A percentile compares a stretch with the other conserved stretches of the same genome.
Conservation (phyloP, 2,113 vertebrate species). For the Oryzias melastigma region DNA sequence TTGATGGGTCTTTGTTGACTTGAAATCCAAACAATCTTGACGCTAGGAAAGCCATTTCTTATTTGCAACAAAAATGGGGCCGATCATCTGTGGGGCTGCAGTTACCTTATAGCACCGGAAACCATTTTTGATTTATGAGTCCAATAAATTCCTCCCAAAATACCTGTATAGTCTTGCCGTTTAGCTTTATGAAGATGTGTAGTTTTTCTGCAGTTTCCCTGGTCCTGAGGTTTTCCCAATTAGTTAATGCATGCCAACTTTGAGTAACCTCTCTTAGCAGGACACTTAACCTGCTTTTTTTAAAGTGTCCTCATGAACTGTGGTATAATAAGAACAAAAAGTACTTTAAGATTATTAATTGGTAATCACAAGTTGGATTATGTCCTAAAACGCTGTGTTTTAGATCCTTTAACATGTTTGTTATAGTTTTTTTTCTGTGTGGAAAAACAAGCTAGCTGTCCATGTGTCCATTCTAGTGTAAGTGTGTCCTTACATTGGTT, state of each 20-base stretch:
- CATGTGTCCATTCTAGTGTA: neutral
- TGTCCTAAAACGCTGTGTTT: too few relatives aligned
- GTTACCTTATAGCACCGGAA: too few relatives aligned
- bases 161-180: neutral
- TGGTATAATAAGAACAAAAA: too few relatives aligned
- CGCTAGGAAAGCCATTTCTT: conserved; percentile 8
- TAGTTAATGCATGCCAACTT: neutral
- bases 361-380: too few relatives aligned
- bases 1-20: too few relatives aligned
- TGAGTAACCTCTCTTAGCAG: conserved; percentile 43
- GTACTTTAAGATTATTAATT: too few relatives aligned
- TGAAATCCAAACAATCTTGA: too few relatives aligned
- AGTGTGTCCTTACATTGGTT: neutral
- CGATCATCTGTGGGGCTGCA: too few relatives aligned
- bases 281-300: conserved; percentile 36
- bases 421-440: neutral
- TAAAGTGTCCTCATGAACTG: too few relatives aligned
- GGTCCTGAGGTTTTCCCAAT: neutral
- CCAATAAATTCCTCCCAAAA: neutral
- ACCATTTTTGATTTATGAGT: neutral
- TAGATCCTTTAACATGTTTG: conserved; percentile 8
- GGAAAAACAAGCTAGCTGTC: neutral
- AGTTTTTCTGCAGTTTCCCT: neutral
- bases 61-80: conserved; percentile 9
- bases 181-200: neutral